A percentile compares a stretch with the other conserved stretches of the same genome.
These are phyloP conservation scores for Gymnocephalus cernua DNA, from an alignment of 2,113 vertebrate genomes.

Conservation along the genomic window DNA sequence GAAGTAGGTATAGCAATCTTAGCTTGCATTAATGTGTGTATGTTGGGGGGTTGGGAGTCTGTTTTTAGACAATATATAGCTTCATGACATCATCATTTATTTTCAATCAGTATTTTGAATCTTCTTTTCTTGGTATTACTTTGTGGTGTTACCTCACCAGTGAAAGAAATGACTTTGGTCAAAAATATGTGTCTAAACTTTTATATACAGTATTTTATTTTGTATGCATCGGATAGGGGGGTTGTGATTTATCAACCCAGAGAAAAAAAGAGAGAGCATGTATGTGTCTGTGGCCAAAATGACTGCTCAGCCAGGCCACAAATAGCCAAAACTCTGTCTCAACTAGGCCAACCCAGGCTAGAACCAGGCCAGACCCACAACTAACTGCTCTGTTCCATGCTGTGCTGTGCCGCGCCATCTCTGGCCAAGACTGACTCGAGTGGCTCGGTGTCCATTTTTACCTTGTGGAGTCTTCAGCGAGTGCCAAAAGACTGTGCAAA, in stretches of 20 bases:
- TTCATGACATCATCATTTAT: constrained; percentile 43
- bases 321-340: constrained; percentile 57
- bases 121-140: constrained; percentile 47
- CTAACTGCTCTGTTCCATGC: constrained; percentile 49
- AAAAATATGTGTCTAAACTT: constrained; percentile 43
- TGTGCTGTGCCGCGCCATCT: constrained; percentile 45
- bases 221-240: neutral
- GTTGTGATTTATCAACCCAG: constrained; percentile 43
- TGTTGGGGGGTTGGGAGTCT: constrained; percentile 5
- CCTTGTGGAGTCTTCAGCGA: constrained; percentile 44
- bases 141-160: constrained; percentile 40
- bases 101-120: constrained; percentile 42
- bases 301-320: constrained; percentile 58
- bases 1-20: constrained; percentile 25
- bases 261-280: neutral
- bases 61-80: constrained; percentile 43
- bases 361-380: constrained; percentile 58
- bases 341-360: constrained; percentile 64
- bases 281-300: constrained; percentile 44
- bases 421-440: constrained; percentile 49
- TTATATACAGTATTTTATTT: constrained; percentile 39
- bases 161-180: constrained; percentile 24
- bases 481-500: constrained; percentile 72
- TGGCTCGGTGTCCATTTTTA: constrained; percentile 55
- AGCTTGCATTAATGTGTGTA: constrained; percentile 46